These are phyloP conservation scores for Eupithecia insigniata DNA, from an alignment of 2,888 invertebrate species.

Conservation along the genomic window DNA sequence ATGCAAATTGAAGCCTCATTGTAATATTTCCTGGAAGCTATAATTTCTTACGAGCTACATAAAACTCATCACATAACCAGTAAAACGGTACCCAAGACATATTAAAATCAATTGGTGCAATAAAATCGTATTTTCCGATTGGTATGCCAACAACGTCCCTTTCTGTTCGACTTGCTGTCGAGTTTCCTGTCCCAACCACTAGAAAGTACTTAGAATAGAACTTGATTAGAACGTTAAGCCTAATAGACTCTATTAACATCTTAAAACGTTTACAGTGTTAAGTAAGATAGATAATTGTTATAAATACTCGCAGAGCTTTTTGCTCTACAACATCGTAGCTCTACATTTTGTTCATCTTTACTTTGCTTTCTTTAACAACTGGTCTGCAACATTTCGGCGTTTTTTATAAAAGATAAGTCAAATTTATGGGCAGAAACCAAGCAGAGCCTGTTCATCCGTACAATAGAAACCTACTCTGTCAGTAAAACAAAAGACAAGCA, in stretches of 20 bases:
- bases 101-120: slow-evolving; percentile 36
- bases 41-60: slow-evolving; percentile 25
- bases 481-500: slow-evolving; percentile 4
- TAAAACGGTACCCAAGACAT: slow-evolving; percentile 44
- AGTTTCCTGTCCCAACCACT: slow-evolving; percentile 71
- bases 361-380: not conserved
- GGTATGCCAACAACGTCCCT: slow-evolving; percentile 62
- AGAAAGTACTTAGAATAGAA: slow-evolving; percentile 49
- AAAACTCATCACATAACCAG: slow-evolving; percentile 29
- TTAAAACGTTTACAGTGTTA: not conserved
- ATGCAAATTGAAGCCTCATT: slow-evolving; percentile 10
- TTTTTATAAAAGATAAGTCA: not conserved
- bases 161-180: slow-evolving; percentile 53
- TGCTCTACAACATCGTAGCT: not conserved
- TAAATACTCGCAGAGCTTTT: not conserved
- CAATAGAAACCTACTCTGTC: slow-evolving; percentile 5
- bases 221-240: not conserved
- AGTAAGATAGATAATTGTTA: not conserved
- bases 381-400: not conserved
- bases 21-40: slow-evolving; percentile 17
- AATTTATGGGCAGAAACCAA: not conserved
- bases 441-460: not conserved
- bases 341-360: not conserved
- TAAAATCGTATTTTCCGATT: slow-evolving; percentile 61
- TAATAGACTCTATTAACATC: not conserved